Percentiles rank a stretch among this genome's conserved stretches.
These are phyloP conservation scores for Noctua janthe DNA, from an alignment of 2,888 invertebrate genomes.

Conservation along the genomic window DNA sequence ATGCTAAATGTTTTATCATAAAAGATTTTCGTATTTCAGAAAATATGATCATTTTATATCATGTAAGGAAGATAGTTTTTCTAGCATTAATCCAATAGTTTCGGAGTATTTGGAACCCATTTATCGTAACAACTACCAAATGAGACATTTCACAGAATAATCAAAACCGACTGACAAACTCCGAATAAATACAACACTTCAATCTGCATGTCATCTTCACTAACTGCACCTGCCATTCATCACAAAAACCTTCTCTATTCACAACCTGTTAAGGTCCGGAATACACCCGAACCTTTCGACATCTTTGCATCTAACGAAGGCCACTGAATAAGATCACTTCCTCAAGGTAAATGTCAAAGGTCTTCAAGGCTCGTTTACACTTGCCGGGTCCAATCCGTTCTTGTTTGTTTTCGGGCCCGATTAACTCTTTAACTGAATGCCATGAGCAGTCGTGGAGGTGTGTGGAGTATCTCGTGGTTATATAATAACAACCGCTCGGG, in stretches of 20 bases:
- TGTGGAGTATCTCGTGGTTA: no score
- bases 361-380: neutral
- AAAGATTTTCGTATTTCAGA: neutral
- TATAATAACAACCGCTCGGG: no score
- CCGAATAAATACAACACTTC: neutral
- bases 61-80: neutral
- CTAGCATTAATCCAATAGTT: neutral
- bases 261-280: constrained; percentile 38
- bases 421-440: neutral
- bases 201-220: constrained; percentile 22
- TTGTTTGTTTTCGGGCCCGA: neutral
- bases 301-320: constrained; percentile 28
- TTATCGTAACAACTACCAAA: neutral
- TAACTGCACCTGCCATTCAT: constrained; percentile 23
- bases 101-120: neutral
- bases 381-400: neutral
- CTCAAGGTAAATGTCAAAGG: constrained; percentile 41
- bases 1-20: no score
- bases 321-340: constrained; percentile 49
- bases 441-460: no score
- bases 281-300: constrained; percentile 33
- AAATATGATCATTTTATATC: neutral
- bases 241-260: constrained; percentile 8
- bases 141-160: constrained; percentile 2
- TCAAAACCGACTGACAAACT: neutral